Conservation (phyloP, 2,113 vertebrate genomes). For the Labeo catla region DNA sequence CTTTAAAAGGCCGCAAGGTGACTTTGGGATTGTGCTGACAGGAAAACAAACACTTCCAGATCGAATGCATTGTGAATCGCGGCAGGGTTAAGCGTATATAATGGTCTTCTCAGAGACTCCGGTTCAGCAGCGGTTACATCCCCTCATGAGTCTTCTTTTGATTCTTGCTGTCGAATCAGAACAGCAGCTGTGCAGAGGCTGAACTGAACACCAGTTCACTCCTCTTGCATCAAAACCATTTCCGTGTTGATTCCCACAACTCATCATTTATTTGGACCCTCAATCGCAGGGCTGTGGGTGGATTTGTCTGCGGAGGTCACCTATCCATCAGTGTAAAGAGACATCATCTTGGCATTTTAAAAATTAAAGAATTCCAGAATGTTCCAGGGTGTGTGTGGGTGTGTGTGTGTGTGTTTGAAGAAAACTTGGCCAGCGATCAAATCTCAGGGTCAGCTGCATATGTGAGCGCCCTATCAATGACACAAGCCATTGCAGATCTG, state of each 20-base stretch:
- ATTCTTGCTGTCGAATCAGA: constrained; percentile 7
- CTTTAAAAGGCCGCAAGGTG: constrained; percentile 3
- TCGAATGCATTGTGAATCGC: constrained; percentile 19
- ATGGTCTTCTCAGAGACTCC: neutral
- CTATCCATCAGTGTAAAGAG: constrained; percentile 18
- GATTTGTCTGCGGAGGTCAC: constrained; percentile 32
- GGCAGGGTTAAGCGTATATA: constrained; percentile 6
- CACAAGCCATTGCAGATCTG: neutral
- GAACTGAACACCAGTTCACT: constrained; percentile 37
- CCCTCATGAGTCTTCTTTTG: constrained; percentile 3
- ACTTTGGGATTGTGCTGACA: neutral
- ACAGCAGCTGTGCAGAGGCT: constrained; percentile 39
- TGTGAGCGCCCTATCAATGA: neutral
- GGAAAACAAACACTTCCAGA: constrained; percentile 1
- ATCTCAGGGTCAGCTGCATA: constrained; percentile 27
- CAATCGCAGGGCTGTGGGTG: constrained; percentile 6
- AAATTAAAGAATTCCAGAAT: constrained; percentile 47
- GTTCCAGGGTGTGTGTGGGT: neutral
- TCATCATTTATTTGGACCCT: constrained; percentile 44
- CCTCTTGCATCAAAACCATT: constrained; percentile 5
- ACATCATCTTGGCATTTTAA: neutral
- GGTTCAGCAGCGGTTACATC: constrained; percentile 4
- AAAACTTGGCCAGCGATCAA: constrained; percentile 25
- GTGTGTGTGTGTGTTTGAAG: neutral
- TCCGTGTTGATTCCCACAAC: constrained; percentile 41